phyloP scores from a whole-genome alignment of 2,797 vertebrate species.

The Furcifer pardalis region DNA sequence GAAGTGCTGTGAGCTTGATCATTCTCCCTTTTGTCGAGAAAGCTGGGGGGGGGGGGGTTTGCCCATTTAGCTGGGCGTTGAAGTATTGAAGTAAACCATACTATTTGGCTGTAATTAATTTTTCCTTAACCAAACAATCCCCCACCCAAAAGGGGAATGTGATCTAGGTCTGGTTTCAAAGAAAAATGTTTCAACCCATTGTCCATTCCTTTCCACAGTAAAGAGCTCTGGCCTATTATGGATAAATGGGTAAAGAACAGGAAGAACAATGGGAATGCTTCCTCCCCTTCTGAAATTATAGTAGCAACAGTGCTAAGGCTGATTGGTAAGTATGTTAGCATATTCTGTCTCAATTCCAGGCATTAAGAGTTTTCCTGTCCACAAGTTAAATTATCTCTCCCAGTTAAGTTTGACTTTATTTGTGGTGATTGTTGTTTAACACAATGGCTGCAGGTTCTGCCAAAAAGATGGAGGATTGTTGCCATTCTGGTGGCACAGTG shows the following conservation, averaged over 20 bases:
- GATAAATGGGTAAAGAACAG: constrained; percentile 90
- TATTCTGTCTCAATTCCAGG: background rate
- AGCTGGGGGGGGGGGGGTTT: too few relatives aligned
- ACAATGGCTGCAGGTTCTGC: background rate
- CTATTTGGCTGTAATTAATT: background rate
- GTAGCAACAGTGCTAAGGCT: constrained; percentile 86
- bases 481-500: too few relatives aligned
- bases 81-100: background rate
- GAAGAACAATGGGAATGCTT: constrained; percentile 74
- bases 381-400: background rate
- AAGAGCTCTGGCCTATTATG: constrained; percentile 94
- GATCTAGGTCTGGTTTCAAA: background rate
- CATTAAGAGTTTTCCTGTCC: background rate
- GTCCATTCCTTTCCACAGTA: constrained; percentile 74
- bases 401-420: background rate
- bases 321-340: constrained; percentile 81
- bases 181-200: background rate
- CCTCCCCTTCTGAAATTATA: constrained; percentile 78
- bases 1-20: background rate
- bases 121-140: background rate
- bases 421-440: background rate
- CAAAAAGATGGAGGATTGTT: background rate
- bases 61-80: background rate
- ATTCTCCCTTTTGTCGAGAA: too few relatives aligned
- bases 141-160: background rate